phyloP scores from a whole-genome alignment of 2,797 vertebrate species.

The Danio aesculapii region DNA sequence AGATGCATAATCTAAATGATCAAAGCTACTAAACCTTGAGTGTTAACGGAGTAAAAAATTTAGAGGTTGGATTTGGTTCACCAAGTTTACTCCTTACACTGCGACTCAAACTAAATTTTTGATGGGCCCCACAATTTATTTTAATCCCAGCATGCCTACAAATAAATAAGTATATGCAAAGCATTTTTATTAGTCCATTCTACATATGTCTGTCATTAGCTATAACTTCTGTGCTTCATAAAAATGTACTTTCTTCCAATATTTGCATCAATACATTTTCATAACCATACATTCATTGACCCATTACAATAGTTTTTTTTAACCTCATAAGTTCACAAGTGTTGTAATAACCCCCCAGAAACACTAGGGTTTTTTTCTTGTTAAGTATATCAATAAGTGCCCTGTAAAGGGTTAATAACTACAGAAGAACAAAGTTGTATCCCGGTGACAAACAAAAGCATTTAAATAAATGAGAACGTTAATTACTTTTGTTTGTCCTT shows the following conservation, averaged over 20 bases:
- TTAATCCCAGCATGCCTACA: background rate
- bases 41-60: background rate
- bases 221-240: background rate
- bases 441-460: background rate
- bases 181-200: slow-evolving; percentile 18
- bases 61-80: background rate
- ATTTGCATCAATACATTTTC: background rate
- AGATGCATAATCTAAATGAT: background rate
- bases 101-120: background rate
- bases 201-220: slow-evolving; percentile 62
- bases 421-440: background rate
- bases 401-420: background rate
- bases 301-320: too few relatives aligned
- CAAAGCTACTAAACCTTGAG: slow-evolving; percentile 1
- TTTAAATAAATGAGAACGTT: background rate
- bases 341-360: too few relatives aligned
- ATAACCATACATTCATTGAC: too few relatives aligned
- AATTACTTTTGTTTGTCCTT: background rate
- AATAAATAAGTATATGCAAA: background rate
- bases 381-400: too few relatives aligned
- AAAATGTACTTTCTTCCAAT: background rate
- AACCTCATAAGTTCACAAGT: too few relatives aligned
- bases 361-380: too few relatives aligned
- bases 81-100: background rate
- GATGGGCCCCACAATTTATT: background rate